A percentile compares a stretch with the other conserved stretches of the same genome.
Evolutionary conservation across 2,888 invertebrate species (phyloP).

Genomic region (Morpho achilles): DNA sequence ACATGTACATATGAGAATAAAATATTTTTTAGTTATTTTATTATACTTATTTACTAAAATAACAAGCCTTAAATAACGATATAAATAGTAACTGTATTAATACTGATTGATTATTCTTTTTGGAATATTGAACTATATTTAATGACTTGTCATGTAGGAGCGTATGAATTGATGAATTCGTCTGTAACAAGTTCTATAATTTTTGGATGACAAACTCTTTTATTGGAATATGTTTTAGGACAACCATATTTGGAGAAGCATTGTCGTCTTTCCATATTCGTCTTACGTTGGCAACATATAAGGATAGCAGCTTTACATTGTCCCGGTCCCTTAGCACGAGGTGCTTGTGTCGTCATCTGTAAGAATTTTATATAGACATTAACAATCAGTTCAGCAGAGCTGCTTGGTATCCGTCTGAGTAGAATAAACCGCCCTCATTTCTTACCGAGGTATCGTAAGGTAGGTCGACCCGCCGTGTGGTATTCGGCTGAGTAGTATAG

Average conservation of each 20-base stretch:
- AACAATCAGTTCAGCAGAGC: not conserved
- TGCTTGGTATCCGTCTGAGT: no score
- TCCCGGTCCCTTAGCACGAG: slow-evolving; percentile 32
- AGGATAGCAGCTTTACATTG: slow-evolving; percentile 54
- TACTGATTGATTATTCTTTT: slow-evolving; percentile 14
- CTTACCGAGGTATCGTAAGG: no score
- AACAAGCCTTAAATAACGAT: no score
- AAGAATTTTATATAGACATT: slow-evolving; percentile 10
- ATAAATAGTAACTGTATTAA: slow-evolving; percentile 14
- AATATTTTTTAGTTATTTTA: not conserved
- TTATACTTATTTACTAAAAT: not conserved
- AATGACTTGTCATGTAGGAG: slow-evolving; percentile 16
- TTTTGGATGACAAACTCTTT: slow-evolving; percentile 38
- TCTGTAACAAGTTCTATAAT: slow-evolving; percentile 43
- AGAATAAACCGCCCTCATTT: no score
- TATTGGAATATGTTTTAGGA: slow-evolving; percentile 32
- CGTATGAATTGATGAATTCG: slow-evolving; percentile 44
- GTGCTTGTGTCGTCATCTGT: slow-evolving; percentile 27
- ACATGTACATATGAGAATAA: not conserved
- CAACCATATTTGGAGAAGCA: slow-evolving; percentile 54
- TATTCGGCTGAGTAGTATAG: no score
- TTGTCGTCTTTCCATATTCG: slow-evolving; percentile 29
- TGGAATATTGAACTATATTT: no score
- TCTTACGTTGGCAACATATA: slow-evolving; percentile 44
- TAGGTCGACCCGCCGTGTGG: no score